Percentiles rank a stretch among this genome's conserved stretches.
Evolutionary conservation across 2,888 invertebrate species (phyloP).

Genomic region (Machimus atricapillus): DNA sequence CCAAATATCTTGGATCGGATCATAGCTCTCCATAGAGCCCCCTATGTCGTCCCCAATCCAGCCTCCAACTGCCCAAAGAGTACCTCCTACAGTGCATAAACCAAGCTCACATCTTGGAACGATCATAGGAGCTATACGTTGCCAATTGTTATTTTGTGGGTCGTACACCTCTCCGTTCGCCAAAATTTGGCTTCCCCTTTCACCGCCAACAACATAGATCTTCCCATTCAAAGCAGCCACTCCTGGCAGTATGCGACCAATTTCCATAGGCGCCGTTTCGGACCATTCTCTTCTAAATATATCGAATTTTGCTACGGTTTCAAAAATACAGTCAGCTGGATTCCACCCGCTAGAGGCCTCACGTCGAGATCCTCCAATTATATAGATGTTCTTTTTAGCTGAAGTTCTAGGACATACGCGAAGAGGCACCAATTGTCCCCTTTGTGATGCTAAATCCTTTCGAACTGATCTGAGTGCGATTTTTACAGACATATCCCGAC

Average conservation of each 20-base stretch:
- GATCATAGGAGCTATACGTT: slow-evolving; percentile 74
- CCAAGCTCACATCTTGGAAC: slow-evolving; percentile 91
- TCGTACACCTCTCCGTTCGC: slow-evolving; percentile 87
- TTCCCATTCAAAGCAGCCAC: slow-evolving; percentile 83
- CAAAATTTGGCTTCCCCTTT: slow-evolving; percentile 86
- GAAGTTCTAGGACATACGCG: slow-evolving; percentile 81
- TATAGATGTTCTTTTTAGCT: slow-evolving; percentile 85
- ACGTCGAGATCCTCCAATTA: slow-evolving; percentile 88
- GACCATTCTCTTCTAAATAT: slow-evolving; percentile 74
- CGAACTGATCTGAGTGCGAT: slow-evolving; percentile 81
- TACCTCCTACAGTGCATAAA: slow-evolving; percentile 81
- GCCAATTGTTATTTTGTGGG: slow-evolving; percentile 71
- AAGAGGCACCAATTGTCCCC: slow-evolving; percentile 78
- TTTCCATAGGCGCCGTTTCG: slow-evolving; percentile 79
- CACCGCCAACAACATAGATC: slow-evolving; percentile 91
- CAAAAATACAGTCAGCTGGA: slow-evolving; percentile 82
- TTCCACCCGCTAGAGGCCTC: slow-evolving; percentile 78
- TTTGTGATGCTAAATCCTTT: slow-evolving; percentile 77
- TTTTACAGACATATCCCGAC: slow-evolving; percentile 81
- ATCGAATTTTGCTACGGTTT: slow-evolving; percentile 84
- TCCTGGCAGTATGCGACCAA: slow-evolving; percentile 87
- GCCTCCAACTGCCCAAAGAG: slow-evolving; percentile 87
- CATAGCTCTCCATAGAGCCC: slow-evolving; percentile 85
- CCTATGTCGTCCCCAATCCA: slow-evolving; percentile 94
- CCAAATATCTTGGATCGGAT: slow-evolving; percentile 82